Evolutionary conservation across 2,888 invertebrate genomes (phyloP).

Genomic region (Drosophila phalerata): DNA sequence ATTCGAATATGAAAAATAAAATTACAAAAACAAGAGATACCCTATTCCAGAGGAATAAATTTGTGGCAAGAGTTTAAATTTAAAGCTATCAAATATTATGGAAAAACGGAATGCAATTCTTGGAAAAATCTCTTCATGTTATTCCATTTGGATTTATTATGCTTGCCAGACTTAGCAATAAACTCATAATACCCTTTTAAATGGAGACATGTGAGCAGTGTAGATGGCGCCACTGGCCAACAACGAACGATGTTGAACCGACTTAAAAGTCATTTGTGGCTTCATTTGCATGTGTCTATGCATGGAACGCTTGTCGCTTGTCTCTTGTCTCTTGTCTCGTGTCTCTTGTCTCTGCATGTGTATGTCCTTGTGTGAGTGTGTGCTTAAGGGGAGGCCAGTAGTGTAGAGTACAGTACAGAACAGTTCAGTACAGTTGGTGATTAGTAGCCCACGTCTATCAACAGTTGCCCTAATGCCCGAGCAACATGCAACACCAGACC

Average conservation of each 20-base stretch:
- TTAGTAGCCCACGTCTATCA: conserved; percentile 76
- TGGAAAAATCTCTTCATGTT: not conserved
- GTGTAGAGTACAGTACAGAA: conserved; percentile 31
- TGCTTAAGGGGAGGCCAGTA: conserved; percentile 4
- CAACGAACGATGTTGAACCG: conserved; percentile 17
- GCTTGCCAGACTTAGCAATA: too few relatives aligned
- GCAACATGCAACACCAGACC: conserved; percentile 67
- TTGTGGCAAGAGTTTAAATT: not conserved
- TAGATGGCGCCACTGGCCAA: conserved; percentile 38
- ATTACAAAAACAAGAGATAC: too few relatives aligned
- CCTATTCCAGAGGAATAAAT: too few relatives aligned
- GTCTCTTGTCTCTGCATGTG: conserved; percentile 15
- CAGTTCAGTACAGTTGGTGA: conserved; percentile 56
- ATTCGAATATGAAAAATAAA: too few relatives aligned
- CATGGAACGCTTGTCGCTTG: conserved; percentile 14
- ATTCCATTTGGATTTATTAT: too few relatives aligned
- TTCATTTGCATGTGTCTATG: conserved; percentile 66
- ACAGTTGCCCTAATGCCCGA: conserved; percentile 73
- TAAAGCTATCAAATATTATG: not conserved
- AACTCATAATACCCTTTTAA: not conserved
- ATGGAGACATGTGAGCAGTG: not conserved
- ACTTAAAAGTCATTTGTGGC: conserved; percentile 70
- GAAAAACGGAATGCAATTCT: not conserved
- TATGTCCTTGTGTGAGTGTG: conserved; percentile 14
- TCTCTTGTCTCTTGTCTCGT: conserved; percentile 13